A percentile compares a stretch with the other conserved stretches of the same genome.
Conservation (phyloP, 2,797 vertebrate species). For the Tenualosa ilisha region DNA sequence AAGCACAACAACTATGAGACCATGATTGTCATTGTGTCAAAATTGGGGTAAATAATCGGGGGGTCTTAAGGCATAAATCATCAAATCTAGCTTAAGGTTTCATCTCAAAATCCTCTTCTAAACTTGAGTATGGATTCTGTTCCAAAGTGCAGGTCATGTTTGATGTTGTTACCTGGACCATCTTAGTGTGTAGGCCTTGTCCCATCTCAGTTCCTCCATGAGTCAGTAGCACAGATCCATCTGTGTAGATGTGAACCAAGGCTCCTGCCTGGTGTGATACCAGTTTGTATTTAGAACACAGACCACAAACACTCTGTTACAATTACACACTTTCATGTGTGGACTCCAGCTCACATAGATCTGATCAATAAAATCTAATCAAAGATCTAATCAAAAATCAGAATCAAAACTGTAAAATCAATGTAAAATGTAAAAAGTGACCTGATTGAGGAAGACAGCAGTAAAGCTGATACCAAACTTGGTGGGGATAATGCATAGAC, state of each 20-base stretch:
- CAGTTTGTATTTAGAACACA: background rate
- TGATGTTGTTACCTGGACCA: slow-evolving; percentile 69
- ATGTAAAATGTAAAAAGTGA: slow-evolving; percentile 46
- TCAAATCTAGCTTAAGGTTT: background rate
- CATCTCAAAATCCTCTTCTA: background rate
- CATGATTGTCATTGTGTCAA: too few relatives aligned
- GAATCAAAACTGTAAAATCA: background rate
- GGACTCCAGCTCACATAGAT: background rate
- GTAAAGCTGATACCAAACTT: slow-evolving; percentile 94
- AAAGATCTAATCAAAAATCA: background rate
- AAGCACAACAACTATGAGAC: background rate
- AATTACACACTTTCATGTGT: background rate
- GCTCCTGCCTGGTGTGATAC: slow-evolving; percentile 82
- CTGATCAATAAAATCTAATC: background rate
- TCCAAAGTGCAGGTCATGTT: background rate
- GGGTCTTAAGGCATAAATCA: too few relatives aligned
- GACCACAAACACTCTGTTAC: background rate
- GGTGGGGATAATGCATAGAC: slow-evolving; percentile 88
- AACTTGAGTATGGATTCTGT: background rate
- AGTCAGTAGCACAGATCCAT: slow-evolving; percentile 90
- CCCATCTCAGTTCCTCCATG: slow-evolving; percentile 98
- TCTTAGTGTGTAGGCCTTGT: slow-evolving; percentile 97
- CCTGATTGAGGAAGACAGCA: slow-evolving; percentile 89
- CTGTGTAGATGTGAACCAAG: slow-evolving; percentile 89
- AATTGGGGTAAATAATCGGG: too few relatives aligned